Evolutionary conservation across 2,113 vertebrate genomes (phyloP).

Genomic region (Microtus ochrogaster): DNA sequence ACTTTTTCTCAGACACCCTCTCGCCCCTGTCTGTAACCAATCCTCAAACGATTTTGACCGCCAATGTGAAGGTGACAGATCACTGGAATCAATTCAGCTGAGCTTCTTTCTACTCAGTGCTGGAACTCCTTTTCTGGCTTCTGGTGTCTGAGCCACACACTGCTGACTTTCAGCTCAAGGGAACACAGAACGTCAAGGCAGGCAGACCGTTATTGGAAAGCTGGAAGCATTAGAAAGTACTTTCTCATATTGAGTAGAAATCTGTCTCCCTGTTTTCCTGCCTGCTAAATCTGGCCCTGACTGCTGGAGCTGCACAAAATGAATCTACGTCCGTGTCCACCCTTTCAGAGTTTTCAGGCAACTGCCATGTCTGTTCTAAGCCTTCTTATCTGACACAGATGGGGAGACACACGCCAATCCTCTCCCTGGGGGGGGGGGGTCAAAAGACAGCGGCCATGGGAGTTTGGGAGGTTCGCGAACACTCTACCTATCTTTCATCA

Average conservation of each 20-base stretch:
- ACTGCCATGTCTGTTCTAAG: slow-evolving; percentile 2
- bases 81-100: background rate
- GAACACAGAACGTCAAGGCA: background rate
- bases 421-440: background rate
- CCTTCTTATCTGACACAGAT: slow-evolving; percentile 43
- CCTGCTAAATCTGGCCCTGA: background rate
- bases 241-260: slow-evolving; percentile 47
- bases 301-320: slow-evolving; percentile 33
- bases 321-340: slow-evolving; percentile 3
- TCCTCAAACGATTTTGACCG: background rate
- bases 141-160: background rate
- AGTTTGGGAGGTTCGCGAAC: background rate
- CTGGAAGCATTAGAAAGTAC: slow-evolving; percentile 54
- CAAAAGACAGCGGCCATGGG: background rate
- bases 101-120: background rate
- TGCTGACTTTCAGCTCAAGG: background rate
- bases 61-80: background rate
- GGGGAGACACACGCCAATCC: background rate
- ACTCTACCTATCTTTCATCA: background rate
- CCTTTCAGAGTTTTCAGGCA: slow-evolving; percentile 1
- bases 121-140: background rate
- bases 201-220: background rate
- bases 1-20: background rate
- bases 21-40: background rate
- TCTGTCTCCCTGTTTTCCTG: slow-evolving; percentile 16